Base-by-base conservation (phyloP, 2,888 invertebrate genomes). In the Hirtodrosophila cameraria region DNA sequence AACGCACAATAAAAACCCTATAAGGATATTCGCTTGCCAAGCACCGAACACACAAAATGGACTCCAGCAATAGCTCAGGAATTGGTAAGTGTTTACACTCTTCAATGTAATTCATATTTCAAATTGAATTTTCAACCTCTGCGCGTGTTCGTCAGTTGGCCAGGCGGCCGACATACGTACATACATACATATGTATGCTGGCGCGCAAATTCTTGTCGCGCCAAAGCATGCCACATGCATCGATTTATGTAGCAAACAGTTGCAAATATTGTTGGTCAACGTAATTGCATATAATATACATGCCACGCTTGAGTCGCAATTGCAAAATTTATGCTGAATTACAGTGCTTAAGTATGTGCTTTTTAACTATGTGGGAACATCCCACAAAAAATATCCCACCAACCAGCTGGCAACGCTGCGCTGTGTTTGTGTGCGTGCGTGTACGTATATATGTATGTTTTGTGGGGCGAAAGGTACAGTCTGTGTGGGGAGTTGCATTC, bases 51-150 rank as follows among this genome's bases (percentile, higher is more conserved):
- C 1, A 31, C n/a, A 28, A 11, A 6, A 71, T 71, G 71, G 53
- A 75, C n/a, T 25, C 45, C 18, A 58, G 15, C 35, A 23, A 31
- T 1, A 28, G 25, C 46, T 50, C 70, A 7, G 70, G 38, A 58
- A 42, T 54, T 9, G 71, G 71, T 71, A 58, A 75, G 70, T 71
- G 8, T 5, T 7, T 0, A 13, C n/a, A 6, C 2, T 1, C 15
- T n/a, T 25, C 11, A 18, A 15, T 13, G 15, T 42, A 15, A 52
- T 63, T 73, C 41, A 16, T 64, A 85, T 78, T 85, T 86, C 57
- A 68, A 82, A 82, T 82, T 82, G 80, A 82, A 79, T 82, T 87
- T 82, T 82, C 83, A 85, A 85, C 82, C 60, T 70, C 55, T 63
- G 38, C 75, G 72, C 72, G 72, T 73, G 73, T 61, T 70, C 65